Base-by-base conservation (phyloP, 2,113 vertebrate species). In the Toxotes jaculatrix region DNA sequence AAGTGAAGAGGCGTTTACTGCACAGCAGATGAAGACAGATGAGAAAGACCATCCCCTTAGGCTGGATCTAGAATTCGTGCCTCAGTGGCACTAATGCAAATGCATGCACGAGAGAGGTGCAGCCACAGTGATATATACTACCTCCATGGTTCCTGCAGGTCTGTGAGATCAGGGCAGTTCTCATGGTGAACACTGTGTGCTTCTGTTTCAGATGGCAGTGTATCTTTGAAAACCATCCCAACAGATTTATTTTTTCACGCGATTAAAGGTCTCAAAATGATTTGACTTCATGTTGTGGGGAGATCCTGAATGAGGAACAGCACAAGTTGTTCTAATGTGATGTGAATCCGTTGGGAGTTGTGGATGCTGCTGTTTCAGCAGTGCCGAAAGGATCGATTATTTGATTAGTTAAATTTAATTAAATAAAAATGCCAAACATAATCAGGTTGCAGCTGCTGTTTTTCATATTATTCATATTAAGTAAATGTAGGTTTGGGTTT, bases 1-100 rank as follows among this genome's bases (percentile, higher is more conserved):
- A 92, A 93, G 93, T 93, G 91, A 87, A 86, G 92, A 93, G 90
- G 92, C 91, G 89, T 94, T 93, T 89, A 90, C 90, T 79, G 89
- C 88, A 59, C 90, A 76, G 87, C 82, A 88, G 89, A 93, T 93
- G 88, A 92, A 94, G 93, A 93, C 79, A 88, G 88, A 94, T 93
- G 92, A 93, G 86, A 53, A 86, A 77, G 74, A 80, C 77, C 60
- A 63, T 82, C 77, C 86, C 87, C 68, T 88, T 70, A 87, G 84
- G 89, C 79, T 85, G 77, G 87, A 85, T 74, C 74, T 77, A 74
- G 75, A 79, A 77, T 87, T 90, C 77, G 36, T 84, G 85, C 89
- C 77, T 89, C 83, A 55, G 74, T 87, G 86, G 79, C 84, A 81
- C 74, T 87, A 90, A 93, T 89, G 88, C 75, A 91, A 91, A 93